Evolutionary conservation across 1,140 invertebrate genomes (phyloP).

Genomic region (Paralvinella palmiformis): DNA sequence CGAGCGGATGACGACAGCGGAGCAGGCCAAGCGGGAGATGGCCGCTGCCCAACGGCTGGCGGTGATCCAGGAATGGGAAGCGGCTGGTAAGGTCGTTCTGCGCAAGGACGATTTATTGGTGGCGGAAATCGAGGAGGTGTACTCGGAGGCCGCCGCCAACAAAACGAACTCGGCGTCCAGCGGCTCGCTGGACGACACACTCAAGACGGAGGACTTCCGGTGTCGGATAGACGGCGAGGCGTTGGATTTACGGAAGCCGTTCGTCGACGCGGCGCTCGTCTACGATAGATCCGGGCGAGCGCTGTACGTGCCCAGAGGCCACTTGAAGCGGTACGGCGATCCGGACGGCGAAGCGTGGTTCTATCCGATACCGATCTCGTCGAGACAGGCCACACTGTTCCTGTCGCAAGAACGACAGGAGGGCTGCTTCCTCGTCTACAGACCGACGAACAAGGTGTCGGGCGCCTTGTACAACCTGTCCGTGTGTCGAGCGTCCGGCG

Average conservation of each 20-base stretch:
- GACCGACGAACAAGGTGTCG: neutral
- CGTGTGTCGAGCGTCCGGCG: constrained; percentile 7
- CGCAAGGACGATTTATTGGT: constrained; percentile 5
- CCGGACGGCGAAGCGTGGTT: constrained; percentile 19
- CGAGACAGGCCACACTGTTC: constrained; percentile 17
- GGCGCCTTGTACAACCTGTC: constrained; percentile 10
- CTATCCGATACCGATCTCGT: constrained; percentile 16
- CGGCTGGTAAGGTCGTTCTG: constrained; percentile 6
- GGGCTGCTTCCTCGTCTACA: constrained; percentile 21
- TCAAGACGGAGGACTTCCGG: neutral
- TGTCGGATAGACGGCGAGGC: neutral
- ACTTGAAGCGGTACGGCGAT: constrained; percentile 14
- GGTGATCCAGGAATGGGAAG: neutral
- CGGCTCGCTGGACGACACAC: neutral
- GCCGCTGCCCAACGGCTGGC: neutral
- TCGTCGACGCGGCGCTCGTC: neutral
- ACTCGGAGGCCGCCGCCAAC: neutral
- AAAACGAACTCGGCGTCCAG: neutral
- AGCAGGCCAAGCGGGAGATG: neutral
- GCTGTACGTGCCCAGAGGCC: constrained; percentile 8
- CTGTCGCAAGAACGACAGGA: constrained; percentile 15
- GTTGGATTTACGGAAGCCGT: neutral
- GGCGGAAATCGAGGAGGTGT: neutral
- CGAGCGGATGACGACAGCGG: neutral
- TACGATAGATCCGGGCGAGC: constrained; percentile 16